Evolutionary conservation across 2,797 vertebrate genomes (phyloP), one percentile per base, ranked within the genome.

Genomic region (Podargus strigoides): DNA sequence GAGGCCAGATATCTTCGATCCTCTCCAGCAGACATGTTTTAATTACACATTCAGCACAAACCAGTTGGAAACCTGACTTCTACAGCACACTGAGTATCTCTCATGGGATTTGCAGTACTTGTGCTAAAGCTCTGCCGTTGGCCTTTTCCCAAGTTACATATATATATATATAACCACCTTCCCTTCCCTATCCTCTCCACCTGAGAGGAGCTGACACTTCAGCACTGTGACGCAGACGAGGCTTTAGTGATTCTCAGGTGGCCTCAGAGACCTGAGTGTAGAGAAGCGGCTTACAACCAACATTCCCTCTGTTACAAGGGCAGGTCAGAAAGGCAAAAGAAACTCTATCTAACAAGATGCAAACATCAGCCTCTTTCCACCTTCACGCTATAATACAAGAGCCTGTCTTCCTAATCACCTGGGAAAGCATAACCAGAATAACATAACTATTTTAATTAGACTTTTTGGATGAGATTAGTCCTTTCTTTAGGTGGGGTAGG

Each of bases 301-400:
- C 67, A 47, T 84, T 81, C 7, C 12, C 14, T 84, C 55, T 59
- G 42, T 73, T 55, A 18, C 39, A 85, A 92, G 68, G 75, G 37
- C 70, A 83, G 72, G 56, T 89, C 78, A 92, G 62, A 84, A 86
- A 91, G 28, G 52, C 55, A 62, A 52, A 84, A 76, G 77, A 82
- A 95, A 74, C 58, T 85, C 49, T 83, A 30, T 66, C 67, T 79
- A 76, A 49, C 55, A 67, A 90, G 87, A 89, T 39, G 30, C 41
- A 88, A 62, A 72, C 80, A 81, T 73, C 44, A 88, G 44, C 59
- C 11, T 79, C 67, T 89, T 89, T 92, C 62, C 73, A 74, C 30
- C 8, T 93, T 87, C 50, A 23, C 21, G 27, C 30, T 75, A 46
- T 90, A 90, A 88, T 62, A 86, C 62, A 88, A 78, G 17, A 78